Evolutionary conservation across 2,797 vertebrate genomes (phyloP), one percentile per base, ranked within the genome.

Genomic region (Esox lucius): DNA sequence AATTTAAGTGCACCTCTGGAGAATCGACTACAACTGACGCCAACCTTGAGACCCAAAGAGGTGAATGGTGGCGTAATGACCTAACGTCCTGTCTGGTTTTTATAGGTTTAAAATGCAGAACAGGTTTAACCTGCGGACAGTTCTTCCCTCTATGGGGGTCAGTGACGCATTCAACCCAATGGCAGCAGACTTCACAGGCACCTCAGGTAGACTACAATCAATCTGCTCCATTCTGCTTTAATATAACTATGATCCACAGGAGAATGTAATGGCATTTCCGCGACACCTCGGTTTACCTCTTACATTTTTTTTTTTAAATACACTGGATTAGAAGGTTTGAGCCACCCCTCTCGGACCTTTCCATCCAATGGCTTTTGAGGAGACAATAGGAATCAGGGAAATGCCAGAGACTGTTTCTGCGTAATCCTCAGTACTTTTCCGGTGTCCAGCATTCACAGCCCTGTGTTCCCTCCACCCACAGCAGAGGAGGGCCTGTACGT

Each of bases 81-180:
- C 19, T 5, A 9, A 22, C 59, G 56, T 59, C 53, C n/a, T 22
- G 28, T 31, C 22, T 61, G 56, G 9, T 22, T 46, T 42, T 42
- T 48, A 19, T 88, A 99, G 96, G 87, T 98, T 98, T 89, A 95
- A 85, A 73, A 93, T 97, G 86, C 94, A 95, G 85, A 96, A 91
- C 76, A 92, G 92, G 85, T 95, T 96, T 78, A 95, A 97, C 88
- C 85, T 98, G 80, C 95, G 94, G 90, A 91, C 87, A 0, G 90
- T 92, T 77, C 93, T 97, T 68, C 92, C 90, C 42, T 92, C 93
- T 24, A 92, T 97, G 87, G 96, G 96, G 81, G 89, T 97, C 83
- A 95, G 87, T 9, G 94, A 98, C 3, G 91, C 96, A 75, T 97
- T 98, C 78, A 92, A 94, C 83, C 95, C 96, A 0, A 78, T 86